Percentiles rank a stretch among this genome's conserved stretches.
phyloP scores from a whole-genome alignment of 1,140 invertebrate genomes.

The Camponotus vicinus region DNA sequence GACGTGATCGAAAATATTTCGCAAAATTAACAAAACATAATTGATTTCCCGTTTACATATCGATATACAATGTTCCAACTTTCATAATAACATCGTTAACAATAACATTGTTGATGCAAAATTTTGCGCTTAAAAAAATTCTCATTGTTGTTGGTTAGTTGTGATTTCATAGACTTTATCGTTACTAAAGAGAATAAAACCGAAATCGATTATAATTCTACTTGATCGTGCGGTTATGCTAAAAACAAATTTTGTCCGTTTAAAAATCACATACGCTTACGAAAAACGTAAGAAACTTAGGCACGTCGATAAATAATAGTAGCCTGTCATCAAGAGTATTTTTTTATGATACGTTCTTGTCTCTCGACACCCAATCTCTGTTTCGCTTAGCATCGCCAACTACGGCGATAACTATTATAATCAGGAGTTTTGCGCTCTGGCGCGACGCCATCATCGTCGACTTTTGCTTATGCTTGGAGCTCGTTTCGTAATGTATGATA shows the following conservation, averaged over 20 bases:
- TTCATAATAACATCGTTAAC: conserved; percentile 5
- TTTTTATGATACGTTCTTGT: conserved; percentile 23
- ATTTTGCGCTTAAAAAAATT: not conserved
- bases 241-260: not conserved
- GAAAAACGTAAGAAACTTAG: conserved; percentile 16
- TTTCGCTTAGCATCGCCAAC: conserved; percentile 67
- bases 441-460: conserved; percentile 25
- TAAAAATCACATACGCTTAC: not conserved
- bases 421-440: conserved; percentile 78
- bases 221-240: not conserved
- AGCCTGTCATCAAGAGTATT: conserved; percentile 20
- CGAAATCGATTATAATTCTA: not conserved
- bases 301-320: conserved; percentile 30
- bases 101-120: conserved; percentile 13
- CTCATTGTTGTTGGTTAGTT: not conserved
- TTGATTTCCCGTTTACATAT: conserved; percentile 44
- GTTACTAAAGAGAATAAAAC: not conserved
- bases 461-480: conserved; percentile 31
- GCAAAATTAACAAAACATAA: conserved; percentile 47
- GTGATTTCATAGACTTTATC: not conserved
- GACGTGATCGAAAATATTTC: conserved; percentile 46
- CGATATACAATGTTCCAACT: conserved; percentile 8
- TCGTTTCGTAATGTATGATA: conserved; percentile 7
- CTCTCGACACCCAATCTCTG: conserved; percentile 62
- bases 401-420: conserved; percentile 81